A percentile compares a stretch with the other conserved stretches of the same genome.
Evolutionary conservation across 2,888 invertebrate species (phyloP).

Genomic region (Tetranychus truncatus): DNA sequence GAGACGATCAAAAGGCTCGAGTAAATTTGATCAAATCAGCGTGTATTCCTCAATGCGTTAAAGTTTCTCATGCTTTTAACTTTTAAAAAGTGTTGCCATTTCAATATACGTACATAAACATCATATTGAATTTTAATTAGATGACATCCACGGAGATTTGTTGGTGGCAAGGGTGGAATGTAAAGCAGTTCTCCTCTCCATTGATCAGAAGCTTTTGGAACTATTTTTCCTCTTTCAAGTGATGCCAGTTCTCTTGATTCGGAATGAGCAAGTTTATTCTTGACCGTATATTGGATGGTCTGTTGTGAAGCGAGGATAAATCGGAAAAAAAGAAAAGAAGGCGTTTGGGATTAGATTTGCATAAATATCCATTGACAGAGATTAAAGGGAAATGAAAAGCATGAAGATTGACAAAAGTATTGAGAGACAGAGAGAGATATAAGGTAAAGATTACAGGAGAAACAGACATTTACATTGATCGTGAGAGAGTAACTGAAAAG

Average conservation of each 20-base stretch:
- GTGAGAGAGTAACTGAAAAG: background rate
- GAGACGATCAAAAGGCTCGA: too few relatives aligned
- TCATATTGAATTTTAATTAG: slow-evolving; percentile 81
- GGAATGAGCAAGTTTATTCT: slow-evolving; percentile 63
- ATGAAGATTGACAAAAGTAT: background rate
- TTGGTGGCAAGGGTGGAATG: slow-evolving; percentile 82
- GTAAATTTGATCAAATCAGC: too few relatives aligned
- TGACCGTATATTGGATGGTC: slow-evolving; percentile 72
- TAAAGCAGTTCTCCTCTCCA: slow-evolving; percentile 75
- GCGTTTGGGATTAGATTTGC: too few relatives aligned
- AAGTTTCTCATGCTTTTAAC: too few relatives aligned
- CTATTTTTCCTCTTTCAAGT: slow-evolving; percentile 56
- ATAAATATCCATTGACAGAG: too few relatives aligned
- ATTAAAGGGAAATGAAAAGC: too few relatives aligned
- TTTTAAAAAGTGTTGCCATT: too few relatives aligned
- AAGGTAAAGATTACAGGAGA: background rate
- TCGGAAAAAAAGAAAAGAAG: background rate
- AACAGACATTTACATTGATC: too few relatives aligned
- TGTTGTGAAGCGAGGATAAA: slow-evolving; percentile 31
- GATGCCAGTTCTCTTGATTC: slow-evolving; percentile 68
- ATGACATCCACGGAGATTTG: slow-evolving; percentile 78
- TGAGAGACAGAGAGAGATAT: background rate
- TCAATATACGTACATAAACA: slow-evolving; percentile 51
- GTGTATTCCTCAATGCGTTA: too few relatives aligned
- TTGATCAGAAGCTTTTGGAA: slow-evolving; percentile 57